Evolutionary conservation across 2,888 invertebrate genomes (phyloP), one percentile per base, ranked within the genome.

Genomic region (Ectropis crepuscularia): DNA sequence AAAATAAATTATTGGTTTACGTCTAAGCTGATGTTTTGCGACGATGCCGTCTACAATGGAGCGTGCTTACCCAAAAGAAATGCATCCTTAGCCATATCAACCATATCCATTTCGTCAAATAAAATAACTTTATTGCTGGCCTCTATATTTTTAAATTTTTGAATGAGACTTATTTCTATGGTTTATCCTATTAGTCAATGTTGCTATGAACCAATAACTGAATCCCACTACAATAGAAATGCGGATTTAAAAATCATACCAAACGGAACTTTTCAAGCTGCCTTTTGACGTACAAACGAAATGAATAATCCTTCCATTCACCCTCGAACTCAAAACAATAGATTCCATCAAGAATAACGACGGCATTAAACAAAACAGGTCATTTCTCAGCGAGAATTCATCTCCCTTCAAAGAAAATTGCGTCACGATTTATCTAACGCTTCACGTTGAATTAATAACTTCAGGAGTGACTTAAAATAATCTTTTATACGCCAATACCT

Each of bases 291-390:
- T 53, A 61, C 64, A 71, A 71, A 77, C 71, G 86, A 80, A 86
- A 88, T 88, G 86, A 90, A 88, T 90, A 90, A 90, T 89, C 89
- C 89, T 87, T 86, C 82, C 81, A 84, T 80, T 88, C 81, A 80
- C 74, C 81, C 79, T 74, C 83, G 78, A 82, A 83, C 83, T 87
- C 74, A 70, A 82, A 85, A 91, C 91, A 92, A 92, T 89, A 81
- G 90, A 80, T 81, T 85, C 86, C 86, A 88, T 89, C 88, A 88
- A 83, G 87, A 87, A 84, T 87, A 89, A 89, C 86, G 87, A 87
- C 82, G 86, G 84, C 78, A 81, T 89, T 81, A 88, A 88, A 90
- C 88, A 88, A 91, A 90, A 89, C 85, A 90, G 82, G 80, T 84
- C 83, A 85, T 87, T 86, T 85, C 78, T 74, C 76, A 76, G 75